Conservation (phyloP, 1,140 invertebrate genomes). For the Ceratitis capitata region DNA sequence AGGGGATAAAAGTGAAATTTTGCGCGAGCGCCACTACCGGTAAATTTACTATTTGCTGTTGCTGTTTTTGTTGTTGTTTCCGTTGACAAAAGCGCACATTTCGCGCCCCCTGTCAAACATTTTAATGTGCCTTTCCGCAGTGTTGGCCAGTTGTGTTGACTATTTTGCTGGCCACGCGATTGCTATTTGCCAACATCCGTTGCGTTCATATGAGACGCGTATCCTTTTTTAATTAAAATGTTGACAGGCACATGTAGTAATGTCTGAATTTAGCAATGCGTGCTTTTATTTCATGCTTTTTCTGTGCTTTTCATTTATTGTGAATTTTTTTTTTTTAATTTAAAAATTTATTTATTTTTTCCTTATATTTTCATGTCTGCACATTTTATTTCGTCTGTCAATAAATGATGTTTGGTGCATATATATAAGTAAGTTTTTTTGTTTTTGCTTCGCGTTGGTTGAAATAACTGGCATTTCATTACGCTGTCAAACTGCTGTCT, state of each 20-base stretch:
- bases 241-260: slow-evolving; percentile 60
- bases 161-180: background rate
- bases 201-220: slow-evolving; percentile 47
- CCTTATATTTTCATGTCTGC: slow-evolving; percentile 1
- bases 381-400: slow-evolving; percentile 42
- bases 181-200: slow-evolving; percentile 39
- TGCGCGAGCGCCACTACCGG: slow-evolving; percentile 11
- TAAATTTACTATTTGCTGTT: slow-evolving; percentile 30
- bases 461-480: slow-evolving; percentile 23
- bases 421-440: background rate
- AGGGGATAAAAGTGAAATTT: background rate
- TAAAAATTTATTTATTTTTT: too few relatives aligned
- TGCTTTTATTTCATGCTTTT: background rate
- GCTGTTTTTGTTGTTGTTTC: background rate
- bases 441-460: too few relatives aligned
- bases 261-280: slow-evolving; percentile 41
- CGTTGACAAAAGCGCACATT: slow-evolving; percentile 40
- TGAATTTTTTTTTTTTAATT: background rate
- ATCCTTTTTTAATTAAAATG: slow-evolving; percentile 66
- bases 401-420: slow-evolving; percentile 39
- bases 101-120: slow-evolving; percentile 27
- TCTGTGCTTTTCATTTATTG: background rate
- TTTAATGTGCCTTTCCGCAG: background rate
- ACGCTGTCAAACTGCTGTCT: slow-evolving; percentile 33
- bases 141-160: background rate